Evolutionary conservation across 2,888 invertebrate species (phyloP).

Genomic region (Cosmorhoe ocellata): DNA sequence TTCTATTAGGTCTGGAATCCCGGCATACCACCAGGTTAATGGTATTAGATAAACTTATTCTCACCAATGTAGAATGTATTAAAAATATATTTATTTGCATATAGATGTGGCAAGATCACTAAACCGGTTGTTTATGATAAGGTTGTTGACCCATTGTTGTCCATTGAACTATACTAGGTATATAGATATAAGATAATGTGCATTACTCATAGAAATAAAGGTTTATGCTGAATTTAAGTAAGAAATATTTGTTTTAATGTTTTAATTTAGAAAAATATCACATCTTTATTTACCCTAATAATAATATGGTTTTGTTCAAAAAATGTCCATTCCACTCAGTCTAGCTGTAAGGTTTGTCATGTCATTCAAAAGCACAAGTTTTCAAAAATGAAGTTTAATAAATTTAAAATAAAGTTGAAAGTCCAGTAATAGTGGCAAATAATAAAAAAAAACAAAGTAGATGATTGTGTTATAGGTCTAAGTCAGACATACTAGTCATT

Average conservation of each 20-base stretch:
- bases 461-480: not conserved
- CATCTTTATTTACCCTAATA: no score
- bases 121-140: constrained; percentile 8
- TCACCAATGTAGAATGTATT: not conserved
- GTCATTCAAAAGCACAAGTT: constrained; percentile 8
- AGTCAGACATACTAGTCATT: constrained; percentile 1
- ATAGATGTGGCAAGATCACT: constrained; percentile 1
- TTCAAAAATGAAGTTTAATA: constrained; percentile 5
- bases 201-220: not conserved
- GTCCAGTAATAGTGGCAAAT: not conserved
- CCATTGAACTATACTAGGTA: not conserved
- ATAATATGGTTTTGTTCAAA: no score
- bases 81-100: not conserved
- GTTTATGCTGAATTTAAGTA: no score
- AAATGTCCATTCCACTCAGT: not conserved
- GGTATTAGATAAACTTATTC: no score
- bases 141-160: constrained; percentile 26
- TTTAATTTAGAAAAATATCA: no score
- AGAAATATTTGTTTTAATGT: no score
- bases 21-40: no score
- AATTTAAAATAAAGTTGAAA: not conserved
- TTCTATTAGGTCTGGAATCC: no score
- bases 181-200: constrained; percentile 4
- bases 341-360: not conserved
- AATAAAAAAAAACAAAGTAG: not conserved